These are phyloP conservation scores for Lepidonotus clava DNA, from an alignment of 2,888 invertebrate species.

Conservation along the genomic window DNA sequence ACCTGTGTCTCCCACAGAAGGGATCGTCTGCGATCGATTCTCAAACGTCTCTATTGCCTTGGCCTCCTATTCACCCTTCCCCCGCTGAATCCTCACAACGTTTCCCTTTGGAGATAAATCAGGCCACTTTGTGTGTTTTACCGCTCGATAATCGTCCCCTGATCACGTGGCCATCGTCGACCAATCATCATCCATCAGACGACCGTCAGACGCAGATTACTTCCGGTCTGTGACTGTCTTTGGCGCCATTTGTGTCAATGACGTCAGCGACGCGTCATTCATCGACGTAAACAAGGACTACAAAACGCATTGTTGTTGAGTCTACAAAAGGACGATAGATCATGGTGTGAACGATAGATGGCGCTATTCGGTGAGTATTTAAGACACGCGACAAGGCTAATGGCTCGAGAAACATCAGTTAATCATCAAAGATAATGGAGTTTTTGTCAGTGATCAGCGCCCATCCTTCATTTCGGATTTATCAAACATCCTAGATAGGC, in stretches of 20 bases:
- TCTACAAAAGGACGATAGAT: background rate
- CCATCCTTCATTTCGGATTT: too few relatives aligned
- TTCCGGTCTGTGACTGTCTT: conserved; percentile 16
- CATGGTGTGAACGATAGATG: too few relatives aligned
- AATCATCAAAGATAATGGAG: background rate
- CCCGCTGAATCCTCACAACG: too few relatives aligned
- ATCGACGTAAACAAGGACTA: background rate
- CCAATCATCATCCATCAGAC: conserved; percentile 38
- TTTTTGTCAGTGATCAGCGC: too few relatives aligned
- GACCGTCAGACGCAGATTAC: background rate
- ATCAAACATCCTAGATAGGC: too few relatives aligned
- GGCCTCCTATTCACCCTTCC: too few relatives aligned
- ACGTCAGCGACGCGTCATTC: background rate
- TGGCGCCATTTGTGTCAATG: conserved; percentile 20
- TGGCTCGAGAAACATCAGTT: background rate
- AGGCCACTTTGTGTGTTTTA: too few relatives aligned
- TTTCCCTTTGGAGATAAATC: too few relatives aligned
- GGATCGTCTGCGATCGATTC: too few relatives aligned
- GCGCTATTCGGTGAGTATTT: background rate
- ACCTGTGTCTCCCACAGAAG: too few relatives aligned
- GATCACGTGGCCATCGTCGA: conserved; percentile 11
- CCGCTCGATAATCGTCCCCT: background rate
- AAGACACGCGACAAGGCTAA: background rate
- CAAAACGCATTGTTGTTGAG: background rate
- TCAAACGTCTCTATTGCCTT: too few relatives aligned